Evolutionary conservation across 2,888 invertebrate species (phyloP).

Genomic region (Xestoiulus laeticollis): DNA sequence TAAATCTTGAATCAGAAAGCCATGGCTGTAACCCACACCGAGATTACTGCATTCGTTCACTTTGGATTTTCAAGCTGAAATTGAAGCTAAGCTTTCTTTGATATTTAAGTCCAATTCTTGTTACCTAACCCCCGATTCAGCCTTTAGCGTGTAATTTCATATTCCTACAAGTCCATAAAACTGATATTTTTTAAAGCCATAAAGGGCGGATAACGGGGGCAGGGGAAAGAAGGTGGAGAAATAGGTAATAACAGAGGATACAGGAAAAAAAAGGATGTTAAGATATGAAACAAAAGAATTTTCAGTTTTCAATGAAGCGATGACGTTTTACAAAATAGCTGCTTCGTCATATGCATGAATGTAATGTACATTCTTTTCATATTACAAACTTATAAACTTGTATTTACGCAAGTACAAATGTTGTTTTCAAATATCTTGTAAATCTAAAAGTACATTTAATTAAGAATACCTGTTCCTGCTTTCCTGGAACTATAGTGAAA

Average conservation of each 20-base stretch:
- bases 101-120: neutral
- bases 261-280: neutral
- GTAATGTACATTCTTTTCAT: too few species aligned
- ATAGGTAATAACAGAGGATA: neutral
- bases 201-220: neutral
- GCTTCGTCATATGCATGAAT: too few species aligned
- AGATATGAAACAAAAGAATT: neutral
- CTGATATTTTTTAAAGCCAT: neutral
- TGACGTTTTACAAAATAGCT: neutral
- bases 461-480: too few species aligned
- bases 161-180: neutral
- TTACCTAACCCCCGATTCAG: neutral
- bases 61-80: neutral
- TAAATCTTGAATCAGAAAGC: neutral
- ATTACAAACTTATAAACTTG: too few species aligned
- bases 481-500: too few species aligned
- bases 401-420: too few species aligned
- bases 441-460: too few species aligned
- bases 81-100: neutral
- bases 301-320: neutral
- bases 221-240: neutral
- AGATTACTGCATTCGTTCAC: neutral
- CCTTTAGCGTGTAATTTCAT: constrained; percentile 11
- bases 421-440: too few species aligned
- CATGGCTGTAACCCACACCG: neutral